Evolutionary conservation across 2,113 vertebrate species (phyloP).

Genomic region (Collichthys lucidus): DNA sequence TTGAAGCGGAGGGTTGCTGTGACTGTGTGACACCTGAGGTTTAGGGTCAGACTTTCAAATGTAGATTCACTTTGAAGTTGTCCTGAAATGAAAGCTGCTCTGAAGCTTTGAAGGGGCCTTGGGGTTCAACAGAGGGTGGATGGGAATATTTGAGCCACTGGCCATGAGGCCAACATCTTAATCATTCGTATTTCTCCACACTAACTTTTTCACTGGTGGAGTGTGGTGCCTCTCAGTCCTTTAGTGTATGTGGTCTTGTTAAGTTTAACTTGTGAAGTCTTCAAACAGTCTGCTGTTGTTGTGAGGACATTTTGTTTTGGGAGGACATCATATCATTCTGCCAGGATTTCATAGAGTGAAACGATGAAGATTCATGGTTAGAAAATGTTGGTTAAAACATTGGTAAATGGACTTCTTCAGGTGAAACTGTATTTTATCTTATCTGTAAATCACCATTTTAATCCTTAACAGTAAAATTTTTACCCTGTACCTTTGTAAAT

Average conservation of each 20-base stretch:
- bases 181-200: background rate
- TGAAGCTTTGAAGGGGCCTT: conserved; percentile 38
- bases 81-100: conserved; percentile 39
- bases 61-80: conserved; percentile 48
- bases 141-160: conserved; percentile 8
- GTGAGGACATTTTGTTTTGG: too few species aligned
- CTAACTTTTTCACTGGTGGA: background rate
- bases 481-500: background rate
- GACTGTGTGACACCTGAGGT: conserved; percentile 43
- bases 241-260: background rate
- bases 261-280: background rate
- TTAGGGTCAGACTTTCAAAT: conserved; percentile 45
- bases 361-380: background rate
- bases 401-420: background rate
- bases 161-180: conserved; percentile 10
- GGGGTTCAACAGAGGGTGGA: conserved; percentile 14
- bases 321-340: too few species aligned
- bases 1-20: conserved; percentile 21
- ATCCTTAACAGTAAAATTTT: background rate
- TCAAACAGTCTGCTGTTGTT: background rate
- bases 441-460: too few species aligned
- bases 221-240: background rate
- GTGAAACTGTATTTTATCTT: too few species aligned
- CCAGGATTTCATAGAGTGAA: background rate
- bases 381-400: too few species aligned